Evolutionary conservation across 1,140 invertebrate genomes (phyloP).

Genomic region (Matsumurasca onukii): DNA sequence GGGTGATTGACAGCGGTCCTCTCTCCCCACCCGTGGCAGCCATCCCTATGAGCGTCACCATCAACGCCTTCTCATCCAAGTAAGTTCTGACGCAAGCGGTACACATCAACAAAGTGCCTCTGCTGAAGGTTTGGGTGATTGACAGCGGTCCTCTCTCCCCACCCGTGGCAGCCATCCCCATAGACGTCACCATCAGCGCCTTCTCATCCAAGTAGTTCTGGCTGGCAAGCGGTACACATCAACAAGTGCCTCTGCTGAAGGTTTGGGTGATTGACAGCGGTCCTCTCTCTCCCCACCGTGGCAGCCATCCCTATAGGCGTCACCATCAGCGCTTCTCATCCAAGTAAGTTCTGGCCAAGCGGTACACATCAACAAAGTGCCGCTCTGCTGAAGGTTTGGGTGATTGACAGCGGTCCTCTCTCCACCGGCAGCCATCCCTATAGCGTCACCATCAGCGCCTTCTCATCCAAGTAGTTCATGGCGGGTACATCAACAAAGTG

Average conservation of each 20-base stretch:
- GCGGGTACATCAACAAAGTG: not conserved
- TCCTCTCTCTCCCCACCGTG: too few species aligned
- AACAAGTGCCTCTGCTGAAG: not conserved
- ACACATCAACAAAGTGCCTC: not conserved
- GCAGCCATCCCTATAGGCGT: too few species aligned
- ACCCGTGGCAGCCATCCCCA: slow-evolving; percentile 4
- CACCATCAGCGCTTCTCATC: too few species aligned
- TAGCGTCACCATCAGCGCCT: too few species aligned
- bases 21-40: not conserved
- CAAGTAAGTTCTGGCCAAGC: too few species aligned
- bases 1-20: not conserved
- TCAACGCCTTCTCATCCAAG: not conserved
- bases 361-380: not conserved
- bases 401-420: not conserved
- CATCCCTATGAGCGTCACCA: slow-evolving; percentile 10
- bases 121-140: slow-evolving; percentile 4
- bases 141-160: not conserved
- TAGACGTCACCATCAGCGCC: slow-evolving; percentile 14
- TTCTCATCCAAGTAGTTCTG: slow-evolving; percentile 2
- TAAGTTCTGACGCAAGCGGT: not conserved
- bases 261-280: slow-evolving; percentile 6
- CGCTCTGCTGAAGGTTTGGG: slow-evolving; percentile 5
- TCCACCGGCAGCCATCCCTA: too few species aligned
- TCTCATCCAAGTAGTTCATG: too few species aligned
- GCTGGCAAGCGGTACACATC: slow-evolving; percentile 2